A percentile compares a stretch with the other conserved stretches of the same genome.
These are phyloP conservation scores for Aspidiotus destructor DNA, from an alignment of 2,888 invertebrate species.

Conservation along the genomic window DNA sequence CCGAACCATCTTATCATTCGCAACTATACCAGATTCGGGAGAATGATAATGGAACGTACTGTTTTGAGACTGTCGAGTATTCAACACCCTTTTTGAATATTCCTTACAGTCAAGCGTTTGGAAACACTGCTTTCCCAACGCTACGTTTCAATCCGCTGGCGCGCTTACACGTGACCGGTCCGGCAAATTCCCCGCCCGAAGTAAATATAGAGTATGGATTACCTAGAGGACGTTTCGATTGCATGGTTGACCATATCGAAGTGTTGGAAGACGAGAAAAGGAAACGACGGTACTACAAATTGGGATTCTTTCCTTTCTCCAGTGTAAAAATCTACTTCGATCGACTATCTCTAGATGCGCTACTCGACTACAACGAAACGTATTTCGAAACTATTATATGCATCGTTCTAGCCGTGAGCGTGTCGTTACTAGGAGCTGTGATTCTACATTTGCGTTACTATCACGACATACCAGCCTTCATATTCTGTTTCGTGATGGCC, in stretches of 20 bases:
- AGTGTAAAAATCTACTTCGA: slow-evolving; percentile 82
- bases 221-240: slow-evolving; percentile 44
- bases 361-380: slow-evolving; percentile 85
- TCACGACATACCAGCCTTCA: slow-evolving; percentile 81
- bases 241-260: slow-evolving; percentile 45
- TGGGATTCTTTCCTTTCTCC: slow-evolving; percentile 37
- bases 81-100: slow-evolving; percentile 15
- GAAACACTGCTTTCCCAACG: slow-evolving; percentile 20
- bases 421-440: slow-evolving; percentile 74
- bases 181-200: slow-evolving; percentile 12
- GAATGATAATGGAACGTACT: slow-evolving; percentile 22
- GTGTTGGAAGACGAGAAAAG: slow-evolving; percentile 47
- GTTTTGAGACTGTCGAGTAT: slow-evolving; percentile 13
- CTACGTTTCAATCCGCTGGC: slow-evolving; percentile 22
- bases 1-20: slow-evolving; percentile 13
- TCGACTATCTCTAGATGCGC: slow-evolving; percentile 77
- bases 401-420: slow-evolving; percentile 69
- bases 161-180: slow-evolving; percentile 6
- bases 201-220: slow-evolving; percentile 11
- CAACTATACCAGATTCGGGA: slow-evolving; percentile 23
- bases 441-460: slow-evolving; percentile 77
- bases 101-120: slow-evolving; percentile 25
- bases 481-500: slow-evolving; percentile 96
- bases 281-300: slow-evolving; percentile 38
- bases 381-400: slow-evolving; percentile 70